Conservation (phyloP, 2,113 vertebrate species). For the Rhagologus leucostigma region DNA sequence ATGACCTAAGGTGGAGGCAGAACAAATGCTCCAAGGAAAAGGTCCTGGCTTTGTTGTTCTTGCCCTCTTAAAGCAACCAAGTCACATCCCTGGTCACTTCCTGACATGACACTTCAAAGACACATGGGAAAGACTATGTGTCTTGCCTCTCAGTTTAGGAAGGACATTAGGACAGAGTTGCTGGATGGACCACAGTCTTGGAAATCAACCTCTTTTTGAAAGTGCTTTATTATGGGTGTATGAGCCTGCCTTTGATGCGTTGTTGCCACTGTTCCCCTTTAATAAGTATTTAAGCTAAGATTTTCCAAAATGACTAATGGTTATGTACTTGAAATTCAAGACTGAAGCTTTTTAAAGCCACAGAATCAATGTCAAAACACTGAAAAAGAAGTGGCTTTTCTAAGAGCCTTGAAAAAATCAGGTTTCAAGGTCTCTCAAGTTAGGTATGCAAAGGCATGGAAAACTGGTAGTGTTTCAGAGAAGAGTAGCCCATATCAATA, state of each 20-base stretch:
- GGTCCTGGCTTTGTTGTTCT: background rate
- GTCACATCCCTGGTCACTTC: background rate
- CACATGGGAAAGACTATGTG: background rate
- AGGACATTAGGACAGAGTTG: background rate
- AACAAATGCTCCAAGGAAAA: background rate
- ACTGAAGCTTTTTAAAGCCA: constrained; percentile 25
- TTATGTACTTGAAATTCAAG: background rate
- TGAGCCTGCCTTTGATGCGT: background rate
- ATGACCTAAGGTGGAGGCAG: background rate
- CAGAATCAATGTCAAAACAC: constrained; percentile 31
- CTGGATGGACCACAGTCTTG: background rate
- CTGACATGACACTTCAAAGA: background rate
- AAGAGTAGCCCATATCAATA: background rate
- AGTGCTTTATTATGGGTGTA: background rate
- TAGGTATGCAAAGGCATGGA: background rate
- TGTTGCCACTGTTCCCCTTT: background rate
- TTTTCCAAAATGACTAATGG: constrained; percentile 17
- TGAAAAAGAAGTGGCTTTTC: background rate
- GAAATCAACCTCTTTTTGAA: background rate
- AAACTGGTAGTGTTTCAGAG: background rate
- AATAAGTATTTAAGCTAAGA: background rate
- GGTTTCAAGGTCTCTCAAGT: background rate
- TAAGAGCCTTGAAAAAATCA: background rate
- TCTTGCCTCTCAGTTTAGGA: background rate
- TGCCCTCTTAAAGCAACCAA: background rate